phyloP scores from a whole-genome alignment of 2,113 vertebrate species.

The Sardina pilchardus region DNA sequence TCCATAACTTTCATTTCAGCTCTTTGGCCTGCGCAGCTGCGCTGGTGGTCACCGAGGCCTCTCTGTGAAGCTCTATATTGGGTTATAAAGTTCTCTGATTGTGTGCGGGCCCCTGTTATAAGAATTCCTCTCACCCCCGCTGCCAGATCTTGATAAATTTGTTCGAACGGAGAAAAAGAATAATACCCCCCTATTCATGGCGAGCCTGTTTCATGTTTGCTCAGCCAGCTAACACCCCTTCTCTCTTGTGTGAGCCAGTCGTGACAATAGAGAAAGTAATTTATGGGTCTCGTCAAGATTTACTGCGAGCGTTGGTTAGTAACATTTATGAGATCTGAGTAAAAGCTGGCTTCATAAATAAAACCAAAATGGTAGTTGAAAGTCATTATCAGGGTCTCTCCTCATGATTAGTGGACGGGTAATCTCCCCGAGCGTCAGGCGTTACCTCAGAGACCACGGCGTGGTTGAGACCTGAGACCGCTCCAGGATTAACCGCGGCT shows the following conservation, averaged over 20 bases:
- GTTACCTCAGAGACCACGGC: not conserved
- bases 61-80: conserved; percentile 25
- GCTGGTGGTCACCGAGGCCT: not conserved
- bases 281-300: not conserved
- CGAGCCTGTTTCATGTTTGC: conserved; percentile 41
- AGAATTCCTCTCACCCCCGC: conserved; percentile 31
- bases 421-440: not conserved
- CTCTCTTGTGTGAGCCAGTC: not conserved
- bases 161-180: not conserved
- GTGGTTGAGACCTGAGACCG: not conserved
- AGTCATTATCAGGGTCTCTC: not conserved
- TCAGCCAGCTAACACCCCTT: not conserved
- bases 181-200: conserved; percentile 30
- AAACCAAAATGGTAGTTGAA: not conserved
- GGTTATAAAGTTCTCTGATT: conserved; percentile 27
- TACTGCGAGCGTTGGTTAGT: not conserved
- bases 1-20: conserved; percentile 39
- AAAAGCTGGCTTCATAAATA: not conserved
- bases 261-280: not conserved
- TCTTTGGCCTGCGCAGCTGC: conserved; percentile 21
- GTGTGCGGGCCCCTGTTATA: conserved; percentile 21
- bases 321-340: conserved; percentile 1
- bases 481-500: not conserved
- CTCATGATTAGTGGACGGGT: not conserved
- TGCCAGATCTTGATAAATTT: conserved; percentile 11